Base-by-base conservation (phyloP, 2,888 invertebrate species). In the Melinaea marsaeus region DNA sequence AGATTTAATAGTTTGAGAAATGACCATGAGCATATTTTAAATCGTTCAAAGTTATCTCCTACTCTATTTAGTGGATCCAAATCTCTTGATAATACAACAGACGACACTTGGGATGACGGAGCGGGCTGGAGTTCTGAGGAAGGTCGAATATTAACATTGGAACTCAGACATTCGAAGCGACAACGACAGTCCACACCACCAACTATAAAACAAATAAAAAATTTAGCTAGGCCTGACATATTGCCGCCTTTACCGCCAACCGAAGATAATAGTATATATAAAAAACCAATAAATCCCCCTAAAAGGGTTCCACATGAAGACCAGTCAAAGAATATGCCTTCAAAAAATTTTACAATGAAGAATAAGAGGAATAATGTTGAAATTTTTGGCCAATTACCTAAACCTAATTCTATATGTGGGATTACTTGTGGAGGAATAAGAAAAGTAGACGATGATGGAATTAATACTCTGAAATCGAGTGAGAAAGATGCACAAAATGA, bases 131-230 rank as follows among this genome's bases (percentile, higher is more conserved):
- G 84, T 42, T 83, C 85, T 51, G 91, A 92, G 67, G 92, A 93
- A 78, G 94, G 94, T 1, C 90, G 93, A 54, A 86, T 94, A 59
- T 78, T 96, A 33, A 95, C 95, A 0, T 85, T 95, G 58, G 95
- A 95, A 75, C 92, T 93, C 11, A 91, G 95, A 66, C 95, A 96
- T 75, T 94, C 94, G 2, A 94, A 93, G 65, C 88, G 96, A 51
- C 96, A 96, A 79, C 89, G 96, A 2, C 92, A 92, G 65, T 90
- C 91, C 13, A 91, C 91, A 7, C 91, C 91, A 32, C 89, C 92
- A 0, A 90, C 88, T 6, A 83, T 86, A 55, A 90, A 86, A 74
- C 88, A 89, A 65, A 66, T 85, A 2, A 88, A 91, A 66, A 89
- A 82, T 71, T 80, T 89, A 71, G 88, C 92, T 55, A 93, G 93